Evolutionary conservation across 1,140 invertebrate genomes (phyloP).

Genomic region (Geopemphigus sp.): DNA sequence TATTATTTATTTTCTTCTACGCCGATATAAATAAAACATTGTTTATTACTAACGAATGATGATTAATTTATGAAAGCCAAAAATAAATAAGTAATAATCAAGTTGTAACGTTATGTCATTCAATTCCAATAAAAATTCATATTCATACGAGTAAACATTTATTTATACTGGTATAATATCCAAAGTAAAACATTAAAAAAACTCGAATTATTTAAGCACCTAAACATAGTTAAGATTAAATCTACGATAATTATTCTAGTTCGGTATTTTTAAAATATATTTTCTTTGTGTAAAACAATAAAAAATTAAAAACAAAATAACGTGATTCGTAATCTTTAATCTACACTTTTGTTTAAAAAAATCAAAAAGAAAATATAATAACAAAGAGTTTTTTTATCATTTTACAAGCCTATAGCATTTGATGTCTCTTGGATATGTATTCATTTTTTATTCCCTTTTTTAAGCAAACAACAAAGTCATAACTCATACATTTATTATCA

Average conservation of each 20-base stretch:
- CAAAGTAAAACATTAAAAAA: no score
- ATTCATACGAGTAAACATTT: no score
- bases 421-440: background rate
- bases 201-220: no score
- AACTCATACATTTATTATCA: slow-evolving; percentile 30
- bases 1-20: background rate
- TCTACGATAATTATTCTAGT: background rate
- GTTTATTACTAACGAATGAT: background rate
- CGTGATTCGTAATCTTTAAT: background rate
- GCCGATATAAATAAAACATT: background rate
- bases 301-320: background rate
- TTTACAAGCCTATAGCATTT: slow-evolving; percentile 9
- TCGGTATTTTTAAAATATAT: background rate
- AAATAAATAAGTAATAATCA: background rate
- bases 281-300: background rate
- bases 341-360: background rate
- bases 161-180: no score
- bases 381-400: slow-evolving; percentile 10
- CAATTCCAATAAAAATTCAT: background rate
- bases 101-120: no score
- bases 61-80: background rate
- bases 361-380: background rate
- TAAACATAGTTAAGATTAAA: background rate
- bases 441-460: background rate
- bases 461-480: slow-evolving; percentile 28